phyloP scores from a whole-genome alignment of 2,888 invertebrate genomes.

The Unio delphinus region DNA sequence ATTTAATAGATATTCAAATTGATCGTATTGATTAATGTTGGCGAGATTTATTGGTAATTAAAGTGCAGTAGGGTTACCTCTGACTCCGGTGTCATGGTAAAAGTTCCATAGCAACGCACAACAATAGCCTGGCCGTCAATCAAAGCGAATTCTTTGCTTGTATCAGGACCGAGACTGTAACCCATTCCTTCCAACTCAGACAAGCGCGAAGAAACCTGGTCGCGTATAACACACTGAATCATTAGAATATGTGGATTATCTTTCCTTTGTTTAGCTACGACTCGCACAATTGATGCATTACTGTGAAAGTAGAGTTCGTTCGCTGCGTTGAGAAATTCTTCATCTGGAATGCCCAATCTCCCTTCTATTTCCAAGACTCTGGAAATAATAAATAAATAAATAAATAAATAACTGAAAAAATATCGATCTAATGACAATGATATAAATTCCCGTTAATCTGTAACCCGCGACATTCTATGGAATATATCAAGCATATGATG shows the following conservation, averaged over 20 bases:
- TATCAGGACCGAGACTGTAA: not conserved
- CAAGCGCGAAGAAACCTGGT: not conserved
- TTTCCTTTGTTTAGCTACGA: constrained; percentile 1
- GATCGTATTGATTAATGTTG: not conserved
- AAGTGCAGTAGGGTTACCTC: not conserved
- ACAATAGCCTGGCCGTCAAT: not conserved
- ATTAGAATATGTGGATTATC: not conserved
- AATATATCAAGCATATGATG: too few species aligned
- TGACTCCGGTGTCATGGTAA: not conserved
- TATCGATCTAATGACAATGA: too few species aligned
- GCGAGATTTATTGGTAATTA: not conserved
- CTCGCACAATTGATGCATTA: constrained; percentile 1
- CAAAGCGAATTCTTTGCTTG: not conserved
- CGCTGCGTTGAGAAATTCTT: not conserved
- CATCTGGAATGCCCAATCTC: not conserved
- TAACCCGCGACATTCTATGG: too few species aligned
- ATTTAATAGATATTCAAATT: too few species aligned
- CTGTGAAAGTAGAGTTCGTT: not conserved
- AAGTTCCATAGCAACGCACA: not conserved
- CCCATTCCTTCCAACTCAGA: not conserved
- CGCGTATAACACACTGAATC: not conserved
- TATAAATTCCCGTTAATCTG: too few species aligned
- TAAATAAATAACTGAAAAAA: too few species aligned
- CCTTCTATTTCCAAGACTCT: constrained; percentile 2
- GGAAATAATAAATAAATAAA: not conserved